Evolutionary conservation across 2,113 vertebrate genomes (phyloP), one percentile per base, ranked within the genome.

Genomic region (Oncorhynchus mykiss): DNA sequence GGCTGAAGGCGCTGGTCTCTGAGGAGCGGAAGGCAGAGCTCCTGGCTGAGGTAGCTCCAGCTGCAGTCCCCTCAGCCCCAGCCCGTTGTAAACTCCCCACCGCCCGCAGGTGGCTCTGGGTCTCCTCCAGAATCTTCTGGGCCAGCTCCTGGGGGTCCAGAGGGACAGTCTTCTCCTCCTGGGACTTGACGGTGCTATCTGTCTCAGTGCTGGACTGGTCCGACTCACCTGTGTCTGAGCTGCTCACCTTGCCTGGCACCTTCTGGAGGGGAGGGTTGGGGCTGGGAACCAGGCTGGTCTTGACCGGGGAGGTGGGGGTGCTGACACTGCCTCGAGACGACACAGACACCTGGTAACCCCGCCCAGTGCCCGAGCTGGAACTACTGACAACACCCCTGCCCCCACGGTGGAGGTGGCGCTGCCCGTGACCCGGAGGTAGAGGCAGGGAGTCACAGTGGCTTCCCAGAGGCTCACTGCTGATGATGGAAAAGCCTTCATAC

Each of bases 131-230:
- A 72, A 99, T 97, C 82, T 96, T 99, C 89, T 98, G 96, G 7
- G 97, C 97, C 87, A 99, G 12, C 85, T 96, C 96, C 78, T 97
- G 96, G 0, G 97, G 97, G 77, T 97, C 95, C 0, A 99, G 93
- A 77, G 82, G 92, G 73, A 93, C 87, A 25, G 92, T 89, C 77
- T 88, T 92, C 74, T 97, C 96, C 78, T 98, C 97, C 84, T 98
- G 97, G 80, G 96, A 98, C 84, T 95, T 98, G 82, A 98, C 95
- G 0, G 97, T 98, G 81, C 97, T 98, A 85, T 98, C 97, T 0
- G 97, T 99, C 88, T 98, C 97, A 0, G 96, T 99, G 82, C 97
- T 98, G 3, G 97, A 99, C 86, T 98, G 96, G 85, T 99, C 97
- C 0, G 97, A 99, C 70, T 98, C 97, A 0, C 96, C 96, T 0